phyloP scores from a whole-genome alignment of 2,888 invertebrate genomes.

The Capitulum mitella region DNA sequence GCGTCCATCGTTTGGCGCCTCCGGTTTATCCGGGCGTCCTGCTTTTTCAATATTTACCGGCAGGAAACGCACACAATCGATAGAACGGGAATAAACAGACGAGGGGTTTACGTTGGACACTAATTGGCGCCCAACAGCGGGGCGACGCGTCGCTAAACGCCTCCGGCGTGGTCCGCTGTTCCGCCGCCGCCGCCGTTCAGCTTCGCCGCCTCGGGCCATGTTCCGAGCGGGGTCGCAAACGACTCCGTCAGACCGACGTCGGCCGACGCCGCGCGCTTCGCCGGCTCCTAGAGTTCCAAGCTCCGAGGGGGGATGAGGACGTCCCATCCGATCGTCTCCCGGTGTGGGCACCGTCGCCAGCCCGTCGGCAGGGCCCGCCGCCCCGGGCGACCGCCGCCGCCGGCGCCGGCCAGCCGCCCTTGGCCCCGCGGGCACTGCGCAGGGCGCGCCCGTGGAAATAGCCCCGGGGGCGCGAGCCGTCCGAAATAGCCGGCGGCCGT shows the following conservation, averaged over 20 bases:
- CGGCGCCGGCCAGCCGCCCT: neutral
- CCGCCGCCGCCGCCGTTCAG: too few relatives aligned
- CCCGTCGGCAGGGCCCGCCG: neutral
- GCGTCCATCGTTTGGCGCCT: neutral
- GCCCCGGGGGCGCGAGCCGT: neutral
- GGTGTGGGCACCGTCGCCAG: too few relatives aligned
- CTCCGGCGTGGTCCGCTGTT: neutral
- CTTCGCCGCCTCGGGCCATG: too few relatives aligned
- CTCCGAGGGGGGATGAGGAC: too few relatives aligned
- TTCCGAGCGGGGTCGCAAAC: too few relatives aligned
- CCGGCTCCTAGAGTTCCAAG: too few relatives aligned
- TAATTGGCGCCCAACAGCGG: neutral
- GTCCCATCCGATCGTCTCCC: too few relatives aligned
- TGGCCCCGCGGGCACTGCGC: neutral
- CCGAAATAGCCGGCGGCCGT: neutral
- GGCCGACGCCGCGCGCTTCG: too few relatives aligned
- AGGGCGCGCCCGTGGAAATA: neutral
- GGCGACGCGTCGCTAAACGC: neutral
- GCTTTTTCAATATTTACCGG: constrained; percentile 8
- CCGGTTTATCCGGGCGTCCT: constrained; percentile 6
- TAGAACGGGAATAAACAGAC: neutral
- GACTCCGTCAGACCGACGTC: too few relatives aligned
- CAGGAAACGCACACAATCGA: constrained; percentile 16
- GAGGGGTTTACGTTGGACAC: neutral
- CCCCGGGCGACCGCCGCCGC: neutral